These are phyloP conservation scores for Urosaurus nigricauda DNA, from an alignment of 2,797 vertebrate genomes.

Conservation along the genomic window DNA sequence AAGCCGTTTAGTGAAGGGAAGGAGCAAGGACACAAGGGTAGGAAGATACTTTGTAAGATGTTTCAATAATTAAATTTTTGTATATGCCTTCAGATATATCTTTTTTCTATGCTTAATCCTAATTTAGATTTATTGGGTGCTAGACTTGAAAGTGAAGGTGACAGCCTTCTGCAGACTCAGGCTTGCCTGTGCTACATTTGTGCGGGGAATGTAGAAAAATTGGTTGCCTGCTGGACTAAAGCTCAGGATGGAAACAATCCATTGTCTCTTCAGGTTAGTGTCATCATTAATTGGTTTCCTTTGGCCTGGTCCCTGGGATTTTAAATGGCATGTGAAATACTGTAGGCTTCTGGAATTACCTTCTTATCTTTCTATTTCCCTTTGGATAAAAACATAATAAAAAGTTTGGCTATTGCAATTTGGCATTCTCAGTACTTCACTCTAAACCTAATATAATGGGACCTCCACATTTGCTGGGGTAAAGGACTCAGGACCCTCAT, in stretches of 20 bases:
- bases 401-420: not conserved
- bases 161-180: constrained; percentile 84
- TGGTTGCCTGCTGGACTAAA: constrained; percentile 92
- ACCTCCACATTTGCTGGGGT: too few relatives aligned
- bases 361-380: not conserved
- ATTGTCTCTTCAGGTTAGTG: constrained; percentile 91
- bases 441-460: too few relatives aligned
- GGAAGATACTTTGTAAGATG: too few relatives aligned
- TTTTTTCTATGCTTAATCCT: constrained; percentile 10
- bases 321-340: not conserved
- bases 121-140: constrained; percentile 88
- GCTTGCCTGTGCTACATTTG: constrained; percentile 97
- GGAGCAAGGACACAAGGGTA: too few relatives aligned
- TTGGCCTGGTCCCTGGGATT: not conserved
- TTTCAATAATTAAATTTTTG: not conserved
- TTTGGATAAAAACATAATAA: not conserved
- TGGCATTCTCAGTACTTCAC: not conserved
- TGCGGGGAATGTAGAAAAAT: constrained; percentile 94
- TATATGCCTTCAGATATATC: not conserved
- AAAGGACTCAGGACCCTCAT: too few relatives aligned
- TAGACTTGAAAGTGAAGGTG: constrained; percentile 88
- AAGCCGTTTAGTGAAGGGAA: too few relatives aligned
- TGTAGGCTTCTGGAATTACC: not conserved
- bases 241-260: constrained; percentile 86
- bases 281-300: not conserved